Evolutionary conservation across 2,888 invertebrate species (phyloP).

Genomic region (Aquatica leii): DNA sequence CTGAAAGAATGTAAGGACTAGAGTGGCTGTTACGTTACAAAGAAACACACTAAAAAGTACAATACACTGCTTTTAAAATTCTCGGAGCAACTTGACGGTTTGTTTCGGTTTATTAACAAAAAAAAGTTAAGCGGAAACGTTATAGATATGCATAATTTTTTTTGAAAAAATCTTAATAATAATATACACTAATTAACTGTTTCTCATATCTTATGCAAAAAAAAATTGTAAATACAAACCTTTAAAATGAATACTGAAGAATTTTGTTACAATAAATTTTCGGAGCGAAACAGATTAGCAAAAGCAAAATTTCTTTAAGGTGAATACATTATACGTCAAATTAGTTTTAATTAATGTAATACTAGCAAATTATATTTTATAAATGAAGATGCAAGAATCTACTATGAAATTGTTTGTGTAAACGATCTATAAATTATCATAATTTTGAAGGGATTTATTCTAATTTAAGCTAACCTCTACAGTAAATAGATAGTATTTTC

Average conservation of each 20-base stretch:
- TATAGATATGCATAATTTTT: conserved; percentile 2
- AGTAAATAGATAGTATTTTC: conserved; percentile 1
- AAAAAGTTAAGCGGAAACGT: conserved; percentile 2
- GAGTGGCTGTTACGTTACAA: neutral
- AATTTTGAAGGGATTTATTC: neutral
- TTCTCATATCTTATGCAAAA: no score
- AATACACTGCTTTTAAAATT: conserved; percentile 28
- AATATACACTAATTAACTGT: conserved; percentile 20
- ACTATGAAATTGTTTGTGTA: neutral
- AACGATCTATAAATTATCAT: conserved; percentile 10
- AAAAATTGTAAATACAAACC: no score
- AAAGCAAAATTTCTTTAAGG: no score
- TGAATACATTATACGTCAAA: no score
- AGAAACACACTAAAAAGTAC: conserved; percentile 14
- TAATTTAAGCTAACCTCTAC: neutral
- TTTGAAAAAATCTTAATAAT: conserved; percentile 19
- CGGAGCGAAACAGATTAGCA: no score
- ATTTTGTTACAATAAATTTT: no score
- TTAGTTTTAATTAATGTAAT: no score
- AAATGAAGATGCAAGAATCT: neutral
- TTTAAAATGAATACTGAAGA: no score
- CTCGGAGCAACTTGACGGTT: conserved; percentile 18
- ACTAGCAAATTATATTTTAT: no score
- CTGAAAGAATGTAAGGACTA: no score
- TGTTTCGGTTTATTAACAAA: conserved; percentile 23